Evolutionary conservation across 1,140 invertebrate genomes (phyloP).

Genomic region (Araneus ventricosus): DNA sequence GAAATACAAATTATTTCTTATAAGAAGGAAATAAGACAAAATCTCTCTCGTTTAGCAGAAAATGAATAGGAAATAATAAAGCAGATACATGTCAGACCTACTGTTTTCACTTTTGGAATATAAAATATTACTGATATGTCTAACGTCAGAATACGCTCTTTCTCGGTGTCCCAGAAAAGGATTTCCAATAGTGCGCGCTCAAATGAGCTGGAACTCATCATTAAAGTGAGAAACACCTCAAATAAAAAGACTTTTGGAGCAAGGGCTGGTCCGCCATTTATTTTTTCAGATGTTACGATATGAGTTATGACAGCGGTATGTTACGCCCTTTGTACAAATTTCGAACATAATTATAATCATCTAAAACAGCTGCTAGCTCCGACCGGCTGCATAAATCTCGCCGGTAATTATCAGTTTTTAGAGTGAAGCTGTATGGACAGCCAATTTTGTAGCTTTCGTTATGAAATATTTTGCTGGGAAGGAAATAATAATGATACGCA

Average conservation of each 20-base stretch:
- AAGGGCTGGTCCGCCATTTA: not conserved
- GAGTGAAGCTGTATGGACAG: conserved; percentile 11
- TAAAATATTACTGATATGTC: not conserved
- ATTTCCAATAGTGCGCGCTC: conserved; percentile 34
- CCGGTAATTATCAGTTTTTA: conserved; percentile 69
- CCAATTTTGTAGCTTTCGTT: conserved; percentile 59
- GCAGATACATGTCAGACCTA: not conserved
- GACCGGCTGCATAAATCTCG: conserved; percentile 65
- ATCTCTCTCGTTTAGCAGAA: not conserved
- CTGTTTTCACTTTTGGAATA: conserved; percentile 1
- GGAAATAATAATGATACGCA: conserved; percentile 64
- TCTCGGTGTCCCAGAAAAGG: not conserved
- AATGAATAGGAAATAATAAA: not conserved
- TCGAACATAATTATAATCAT: conserved; percentile 72
- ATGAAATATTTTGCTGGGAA: conserved; percentile 62
- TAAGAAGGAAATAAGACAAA: not conserved
- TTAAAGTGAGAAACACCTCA: conserved; percentile 52
- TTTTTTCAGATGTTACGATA: conserved; percentile 50
- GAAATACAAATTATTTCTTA: not conserved
- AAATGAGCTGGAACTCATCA: conserved; percentile 54
- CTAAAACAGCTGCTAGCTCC: conserved; percentile 58
- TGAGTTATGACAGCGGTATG: conserved; percentile 52
- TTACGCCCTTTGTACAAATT: conserved; percentile 69
- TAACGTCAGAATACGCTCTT: not conserved
- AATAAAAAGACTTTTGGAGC: not conserved